Percentiles rank a stretch among this genome's conserved stretches.
These are phyloP conservation scores for Helleia helle DNA, from an alignment of 2,888 invertebrate species.

Conservation along the genomic window DNA sequence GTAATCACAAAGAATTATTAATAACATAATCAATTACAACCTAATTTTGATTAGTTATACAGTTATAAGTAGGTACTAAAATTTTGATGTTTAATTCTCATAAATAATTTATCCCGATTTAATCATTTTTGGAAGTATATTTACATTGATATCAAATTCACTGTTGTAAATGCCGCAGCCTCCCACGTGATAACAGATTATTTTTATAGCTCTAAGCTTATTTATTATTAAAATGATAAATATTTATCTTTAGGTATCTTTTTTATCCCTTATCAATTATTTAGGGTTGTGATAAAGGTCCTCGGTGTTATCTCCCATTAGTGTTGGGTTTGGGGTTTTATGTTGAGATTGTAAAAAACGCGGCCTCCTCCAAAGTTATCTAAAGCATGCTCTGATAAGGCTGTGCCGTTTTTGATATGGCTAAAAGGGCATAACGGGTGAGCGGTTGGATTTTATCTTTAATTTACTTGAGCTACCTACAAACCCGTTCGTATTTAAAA, in stretches of 20 bases:
- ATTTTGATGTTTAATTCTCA: too few species aligned
- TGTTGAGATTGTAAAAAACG: slow-evolving; percentile 18
- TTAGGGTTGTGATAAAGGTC: slow-evolving; percentile 50
- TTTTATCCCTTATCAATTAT: slow-evolving; percentile 67
- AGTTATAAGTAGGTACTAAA: too few species aligned
- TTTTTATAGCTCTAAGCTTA: slow-evolving; percentile 55
- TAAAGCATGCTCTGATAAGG: slow-evolving; percentile 5
- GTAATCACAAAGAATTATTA: too few species aligned
- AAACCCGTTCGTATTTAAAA: too few species aligned
- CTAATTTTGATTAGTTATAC: too few species aligned
- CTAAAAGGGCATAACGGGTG: slow-evolving; percentile 26
- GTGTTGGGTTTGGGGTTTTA: slow-evolving; percentile 19
- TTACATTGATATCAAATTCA: too few species aligned
- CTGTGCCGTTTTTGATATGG: not conserved
- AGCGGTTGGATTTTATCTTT: not conserved
- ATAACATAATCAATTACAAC: too few species aligned
- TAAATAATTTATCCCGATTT: too few species aligned
- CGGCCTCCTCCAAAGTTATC: slow-evolving; percentile 4
- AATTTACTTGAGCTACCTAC: too few species aligned
- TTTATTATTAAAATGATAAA: too few species aligned
- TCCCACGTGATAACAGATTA: slow-evolving; percentile 44
- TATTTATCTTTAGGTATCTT: slow-evolving; percentile 54
- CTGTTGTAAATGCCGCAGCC: slow-evolving; percentile 19
- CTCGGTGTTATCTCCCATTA: slow-evolving; percentile 22
- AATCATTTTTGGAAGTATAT: too few species aligned